Evolutionary conservation across 2,888 invertebrate genomes (phyloP).

Genomic region (Glyphotaelius pellucidus): DNA sequence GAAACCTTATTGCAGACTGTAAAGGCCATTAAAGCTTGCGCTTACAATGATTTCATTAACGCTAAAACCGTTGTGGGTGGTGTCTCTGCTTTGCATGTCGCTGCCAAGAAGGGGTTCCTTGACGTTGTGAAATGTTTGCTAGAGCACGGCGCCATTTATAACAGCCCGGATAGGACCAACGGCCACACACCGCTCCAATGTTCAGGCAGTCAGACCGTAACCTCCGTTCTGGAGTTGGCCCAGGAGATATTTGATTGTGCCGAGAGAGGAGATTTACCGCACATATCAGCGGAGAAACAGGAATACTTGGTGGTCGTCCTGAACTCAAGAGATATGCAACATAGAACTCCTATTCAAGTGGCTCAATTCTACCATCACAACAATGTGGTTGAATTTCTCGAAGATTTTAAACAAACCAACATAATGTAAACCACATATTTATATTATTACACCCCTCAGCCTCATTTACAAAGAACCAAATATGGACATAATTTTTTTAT

Average conservation of each 20-base stretch:
- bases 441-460: too few species aligned
- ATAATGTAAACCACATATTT: neutral
- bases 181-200: neutral
- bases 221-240: neutral
- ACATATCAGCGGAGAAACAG: neutral
- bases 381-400: neutral
- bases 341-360: neutral
- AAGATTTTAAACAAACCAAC: too few species aligned
- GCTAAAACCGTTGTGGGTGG: conserved; percentile 7
- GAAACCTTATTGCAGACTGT: neutral
- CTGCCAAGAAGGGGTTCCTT: neutral
- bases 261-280: neutral
- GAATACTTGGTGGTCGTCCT: neutral
- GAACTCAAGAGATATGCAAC: neutral
- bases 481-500: too few species aligned
- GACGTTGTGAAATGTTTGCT: conserved; percentile 5
- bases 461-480: too few species aligned
- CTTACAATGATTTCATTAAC: neutral
- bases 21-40: neutral
- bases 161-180: neutral
- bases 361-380: neutral
- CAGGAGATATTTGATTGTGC: neutral
- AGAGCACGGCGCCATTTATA: neutral
- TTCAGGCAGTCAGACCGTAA: neutral
- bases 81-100: neutral